phyloP scores from a whole-genome alignment of 2,797 vertebrate species.

The Alauda arvensis region DNA sequence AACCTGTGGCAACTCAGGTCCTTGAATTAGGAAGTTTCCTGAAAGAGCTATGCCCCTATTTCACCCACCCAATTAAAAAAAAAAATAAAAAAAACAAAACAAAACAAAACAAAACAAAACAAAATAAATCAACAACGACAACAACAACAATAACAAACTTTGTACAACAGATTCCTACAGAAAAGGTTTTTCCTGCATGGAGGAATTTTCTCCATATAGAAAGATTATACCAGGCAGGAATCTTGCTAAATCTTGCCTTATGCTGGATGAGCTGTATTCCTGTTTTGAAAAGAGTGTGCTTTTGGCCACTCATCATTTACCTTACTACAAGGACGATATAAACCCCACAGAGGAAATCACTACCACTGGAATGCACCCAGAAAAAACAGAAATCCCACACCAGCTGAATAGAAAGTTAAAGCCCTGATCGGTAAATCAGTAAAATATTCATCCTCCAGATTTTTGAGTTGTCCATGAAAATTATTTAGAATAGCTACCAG shows the following conservation, averaged over 20 bases:
- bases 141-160: no score
- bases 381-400: neutral
- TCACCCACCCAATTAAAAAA: neutral
- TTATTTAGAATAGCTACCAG: neutral
- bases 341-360: neutral
- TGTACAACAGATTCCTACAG: neutral
- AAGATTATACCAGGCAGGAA: neutral
- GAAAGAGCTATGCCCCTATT: neutral
- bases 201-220: neutral
- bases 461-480: neutral
- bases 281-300: neutral
- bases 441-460: neutral
- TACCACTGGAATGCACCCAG: neutral
- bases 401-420: neutral
- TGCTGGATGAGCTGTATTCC: neutral
- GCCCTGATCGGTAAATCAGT: neutral
- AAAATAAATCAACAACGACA: no score
- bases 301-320: neutral
- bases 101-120: no score
- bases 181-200: neutral
- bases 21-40: neutral
- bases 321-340: neutral
- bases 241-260: constrained; percentile 7
- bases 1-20: neutral
- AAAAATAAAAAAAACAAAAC: no score